Evolutionary conservation across 2,888 invertebrate species (phyloP), one percentile per base, ranked within the genome.

Genomic region (Antheraea yamamai): DNA sequence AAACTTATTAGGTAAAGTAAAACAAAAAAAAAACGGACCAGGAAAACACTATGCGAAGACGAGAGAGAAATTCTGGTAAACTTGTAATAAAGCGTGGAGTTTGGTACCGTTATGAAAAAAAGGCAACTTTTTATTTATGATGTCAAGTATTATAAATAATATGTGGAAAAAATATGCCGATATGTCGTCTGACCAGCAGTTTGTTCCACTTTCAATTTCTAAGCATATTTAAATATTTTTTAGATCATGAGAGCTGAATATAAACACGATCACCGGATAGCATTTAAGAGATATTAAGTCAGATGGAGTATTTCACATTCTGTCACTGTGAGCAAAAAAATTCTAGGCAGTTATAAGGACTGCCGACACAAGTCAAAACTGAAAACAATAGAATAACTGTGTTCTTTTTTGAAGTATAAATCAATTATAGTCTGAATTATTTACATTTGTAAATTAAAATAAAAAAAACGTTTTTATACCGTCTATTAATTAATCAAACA

Each of bases 151-250:
- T 68, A 77, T 79, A 82, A 85, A 86, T 85, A 80, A 70, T 78
- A 85, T 83, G 84, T 88, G 86, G 84, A 86, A 86, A 84, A 83
- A 80, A 75, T 78, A 78, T 78, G 73, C 78, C 78, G 79, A 79
- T 76, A 78, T 74, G 66, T 80, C 75, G 58, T 0, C n/a, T 66
- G 70, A 74, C 75, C 72, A 73, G 76, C 74, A 76, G 78, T 77
- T 47, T n/a, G n/a, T 47, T 66, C 73, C 39, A 73, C 73, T 75
- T 75, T 73, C 73, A 58, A 70, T 75, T 73, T 75, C 73, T 55
- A 47, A n/a, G 20, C 47, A 73, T 58, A 73, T 73, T 8, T 61
- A 20, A 39, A 66, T 66, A 30, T 30, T 68, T 64, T 55, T 55
- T 20, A 55, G 20, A 55, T 7, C 55, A n/a, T 4, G 55, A 55